Evolutionary conservation across 1,140 invertebrate genomes (phyloP), one percentile per base, ranked within the genome.

Genomic region (Euura saliciscinereae): DNA sequence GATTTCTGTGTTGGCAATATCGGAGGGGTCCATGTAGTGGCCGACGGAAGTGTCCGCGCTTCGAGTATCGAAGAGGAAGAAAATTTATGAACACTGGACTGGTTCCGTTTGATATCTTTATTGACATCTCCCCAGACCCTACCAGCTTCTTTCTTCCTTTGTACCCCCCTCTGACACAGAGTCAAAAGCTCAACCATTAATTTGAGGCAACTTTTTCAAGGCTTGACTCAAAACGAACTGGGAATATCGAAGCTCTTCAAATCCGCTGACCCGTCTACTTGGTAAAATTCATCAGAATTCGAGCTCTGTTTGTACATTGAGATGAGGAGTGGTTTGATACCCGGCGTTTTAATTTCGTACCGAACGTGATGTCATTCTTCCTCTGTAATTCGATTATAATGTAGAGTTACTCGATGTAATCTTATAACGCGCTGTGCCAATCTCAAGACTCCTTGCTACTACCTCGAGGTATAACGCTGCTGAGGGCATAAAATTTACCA

Each of bases 1-100:
- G 59, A 64, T 44, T 45, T 70, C 66, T 44, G 72, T 69, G 45
- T 69, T 44, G 11, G 68, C 42, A 66, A 51, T 70, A 73, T 70
- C 73, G 68, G 51, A 59, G 51, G 51, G 4, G 51, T 59, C 13
- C 51, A 59, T 59, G 51, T 8, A 59, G 51, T 59, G 5, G 3
- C 51, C 51, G 13, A 8, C 51, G 51, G 3, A 59, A 59, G 51
- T 28, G 28, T 28, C 28, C 28, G 28, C 28, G 28, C 28, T 28
- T 28, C 51, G 51, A n/a, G 51, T 59, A n/a, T 59, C 51, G 51
- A 6, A n/a, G 51, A 6, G 13, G 13, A 59, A 59, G 51, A n/a
- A n/a, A 59, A 59, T 59, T 59, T 59, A 59, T 59, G 51, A 59
- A 59, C 51, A 59, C 51, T 59, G 51, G 51, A 59, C 51, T 59